Base-by-base conservation (phyloP, 1,140 invertebrate genomes). In the Lepidurus packardi region DNA sequence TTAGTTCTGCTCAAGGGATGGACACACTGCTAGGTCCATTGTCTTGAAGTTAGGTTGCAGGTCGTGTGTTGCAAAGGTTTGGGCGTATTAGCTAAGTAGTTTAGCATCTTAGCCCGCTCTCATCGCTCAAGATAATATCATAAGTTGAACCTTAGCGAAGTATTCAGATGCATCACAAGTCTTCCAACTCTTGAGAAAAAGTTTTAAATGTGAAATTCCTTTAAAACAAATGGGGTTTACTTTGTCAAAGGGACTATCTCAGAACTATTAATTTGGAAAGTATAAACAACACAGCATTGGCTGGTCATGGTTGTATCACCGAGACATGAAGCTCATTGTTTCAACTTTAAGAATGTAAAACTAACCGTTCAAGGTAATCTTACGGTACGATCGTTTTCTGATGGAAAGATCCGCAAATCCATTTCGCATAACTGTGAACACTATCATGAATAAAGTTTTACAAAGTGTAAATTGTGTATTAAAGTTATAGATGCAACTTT, bases 51-150 rank as follows among this genome's bases (percentile, higher is more conserved):
- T n/a, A 21, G 21, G 53, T 21, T 65, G 16, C 21, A 65, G 21
- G 16, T 7, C 16, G 21, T 13, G n/a, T 65, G 53, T 16, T 21
- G 53, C 9, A 13, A 65, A 65, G 9, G 53, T 8, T 65, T 11
- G 21, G 13, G 21, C 16, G 53, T 65, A 65, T 65, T 65, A 34
- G 34, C 34, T 21, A 65, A n/a, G 53, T n/a, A 21, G 6, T 13
- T 21, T 65, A 9, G 53, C 53, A 65, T 65, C 53, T 65, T 16
- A 34, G 45, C n/a, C 7, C 6, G 16, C 7, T 65, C 53, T 65
- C 53, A 65, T 65, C 53, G 21, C 53, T 65, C 53, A 65, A 65
- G 53, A 65, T 65, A 65, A 65, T n/a, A 65, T 65, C 53, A 16
- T 21, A 65, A 21, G 53, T 65, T 34, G 34, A 21, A 65, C 53